Base-by-base conservation (phyloP, 2,797 vertebrate genomes). In the Oreonectes daqikongensis region DNA sequence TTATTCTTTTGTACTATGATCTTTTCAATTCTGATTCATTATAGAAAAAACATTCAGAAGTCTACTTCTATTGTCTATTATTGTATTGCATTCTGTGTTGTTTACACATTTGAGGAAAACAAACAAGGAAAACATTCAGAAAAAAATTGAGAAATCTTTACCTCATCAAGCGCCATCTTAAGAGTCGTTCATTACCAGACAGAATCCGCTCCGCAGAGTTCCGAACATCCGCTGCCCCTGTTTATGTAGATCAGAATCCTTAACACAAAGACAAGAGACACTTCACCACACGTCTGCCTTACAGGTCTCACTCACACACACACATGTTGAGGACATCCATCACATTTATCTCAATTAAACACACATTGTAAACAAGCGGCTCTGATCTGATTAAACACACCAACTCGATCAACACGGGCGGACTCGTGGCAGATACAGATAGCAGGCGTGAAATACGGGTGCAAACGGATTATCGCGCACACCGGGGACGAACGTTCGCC, bases 331-430 rank as follows among this genome's bases (percentile, higher is more conserved):
- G 66, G 38, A 63, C 75, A 75, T 78, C 65, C 71, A 84, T 84
- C 73, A 65, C 32, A 40, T 75, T 84, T 82, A 81, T 82, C 83
- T 73, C 81, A 81, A 80, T 77, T 82, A 81, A 84, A 82, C 79
- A 81, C 79, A 73, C 76, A 63, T 46, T 67, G 59, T 72, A 81
- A 81, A 81, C 73, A 73, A 70, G 75, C 66, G 4, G 57, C 44
- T 63, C 67, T 14, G 17, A 77, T 69, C 75, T 70, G 75, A 77
- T 69, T 70, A 77, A 63, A 22, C 44, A 52, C 67, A 70, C 30
- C 44, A 22, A 77, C 75, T 77, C 75, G 63, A 77, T 69, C 75
- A 69, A 67, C 46, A 22, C 17, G 66, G 68, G 72, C 30, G 66
- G 67, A 73, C 69, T 59, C 2, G 42, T 71, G 66, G 69, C 57